phyloP scores from a whole-genome alignment of 2,888 invertebrate genomes.

The Emmelina monodactyla region DNA sequence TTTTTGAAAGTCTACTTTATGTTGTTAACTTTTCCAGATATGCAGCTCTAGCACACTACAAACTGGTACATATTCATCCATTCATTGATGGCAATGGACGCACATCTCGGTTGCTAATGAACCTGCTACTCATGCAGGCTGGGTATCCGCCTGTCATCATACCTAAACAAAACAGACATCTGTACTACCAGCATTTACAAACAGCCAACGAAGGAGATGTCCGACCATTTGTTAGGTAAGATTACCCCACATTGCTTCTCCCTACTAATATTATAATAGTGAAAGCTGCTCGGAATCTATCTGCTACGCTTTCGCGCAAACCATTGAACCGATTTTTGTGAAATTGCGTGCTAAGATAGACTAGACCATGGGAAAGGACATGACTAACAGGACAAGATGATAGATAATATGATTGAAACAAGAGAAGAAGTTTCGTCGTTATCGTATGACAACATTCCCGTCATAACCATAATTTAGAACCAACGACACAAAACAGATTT shows the following conservation, averaged over 20 bases:
- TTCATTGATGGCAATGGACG: constrained; percentile 97
- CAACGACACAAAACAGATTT: too few species aligned
- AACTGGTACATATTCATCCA: constrained; percentile 95
- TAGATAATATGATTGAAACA: too few species aligned
- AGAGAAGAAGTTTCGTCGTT: too few species aligned
- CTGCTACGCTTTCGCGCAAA: too few species aligned
- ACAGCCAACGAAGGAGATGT: constrained; percentile 94
- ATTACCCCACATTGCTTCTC: neutral
- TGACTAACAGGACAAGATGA: too few species aligned
- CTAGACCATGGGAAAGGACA: too few species aligned
- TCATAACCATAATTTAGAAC: too few species aligned
- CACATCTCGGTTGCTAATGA: constrained; percentile 95
- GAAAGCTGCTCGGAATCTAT: neutral
- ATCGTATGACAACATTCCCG: too few species aligned
- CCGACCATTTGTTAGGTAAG: constrained; percentile 83
- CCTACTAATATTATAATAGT: neutral
- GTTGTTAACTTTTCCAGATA: too few species aligned
- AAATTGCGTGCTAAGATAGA: too few species aligned
- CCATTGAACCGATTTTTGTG: too few species aligned
- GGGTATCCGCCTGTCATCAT: constrained; percentile 97
- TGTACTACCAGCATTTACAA: constrained; percentile 89
- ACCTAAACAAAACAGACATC: constrained; percentile 82
- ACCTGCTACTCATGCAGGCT: constrained; percentile 91
- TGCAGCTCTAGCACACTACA: constrained; percentile 96
- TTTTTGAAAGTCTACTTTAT: too few species aligned